phyloP scores from a whole-genome alignment of 2,113 vertebrate genomes.

The Nettapus auritus region DNA sequence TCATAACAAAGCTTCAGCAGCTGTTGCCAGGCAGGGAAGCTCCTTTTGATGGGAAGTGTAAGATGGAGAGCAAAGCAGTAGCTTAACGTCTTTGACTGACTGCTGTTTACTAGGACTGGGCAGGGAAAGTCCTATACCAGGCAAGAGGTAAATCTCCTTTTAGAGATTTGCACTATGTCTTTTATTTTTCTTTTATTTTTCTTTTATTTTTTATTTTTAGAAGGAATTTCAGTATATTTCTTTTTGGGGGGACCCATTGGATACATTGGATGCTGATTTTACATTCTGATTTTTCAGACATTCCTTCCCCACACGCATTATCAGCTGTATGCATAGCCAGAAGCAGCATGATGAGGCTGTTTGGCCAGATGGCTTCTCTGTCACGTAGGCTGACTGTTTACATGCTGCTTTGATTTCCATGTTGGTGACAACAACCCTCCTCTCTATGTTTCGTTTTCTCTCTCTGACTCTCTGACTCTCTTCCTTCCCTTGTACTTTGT shows the following conservation, averaged over 20 bases:
- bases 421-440: background rate
- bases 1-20: background rate
- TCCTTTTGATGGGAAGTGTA: background rate
- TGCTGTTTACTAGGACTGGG: background rate
- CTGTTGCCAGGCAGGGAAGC: background rate
- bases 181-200: background rate
- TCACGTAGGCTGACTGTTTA: background rate
- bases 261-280: background rate
- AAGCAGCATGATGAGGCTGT: background rate
- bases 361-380: background rate
- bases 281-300: background rate
- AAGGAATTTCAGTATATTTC: background rate
- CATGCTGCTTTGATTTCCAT: background rate
- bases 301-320: background rate
- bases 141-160: background rate
- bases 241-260: background rate
- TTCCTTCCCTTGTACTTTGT: background rate
- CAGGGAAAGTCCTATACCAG: background rate
- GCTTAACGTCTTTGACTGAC: background rate
- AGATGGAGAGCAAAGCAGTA: background rate
- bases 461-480: background rate
- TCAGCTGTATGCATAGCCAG: background rate
- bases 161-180: background rate
- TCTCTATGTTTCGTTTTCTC: background rate
- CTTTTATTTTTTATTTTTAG: background rate